Conservation (phyloP, 2,113 vertebrate genomes). For the Camelus dromedarius region DNA sequence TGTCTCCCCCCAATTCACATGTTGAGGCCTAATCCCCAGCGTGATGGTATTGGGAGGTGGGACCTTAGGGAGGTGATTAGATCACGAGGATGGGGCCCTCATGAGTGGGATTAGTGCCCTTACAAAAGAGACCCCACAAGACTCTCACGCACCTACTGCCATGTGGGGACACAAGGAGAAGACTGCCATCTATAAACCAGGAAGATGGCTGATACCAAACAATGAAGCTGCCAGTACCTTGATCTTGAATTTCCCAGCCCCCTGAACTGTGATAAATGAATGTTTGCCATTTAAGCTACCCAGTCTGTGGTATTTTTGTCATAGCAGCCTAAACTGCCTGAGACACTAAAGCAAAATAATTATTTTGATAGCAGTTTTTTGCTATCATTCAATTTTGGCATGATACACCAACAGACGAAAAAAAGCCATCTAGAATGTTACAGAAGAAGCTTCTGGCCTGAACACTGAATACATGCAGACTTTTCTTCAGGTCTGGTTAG, state of each 20-base stretch:
- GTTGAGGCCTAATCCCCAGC: not conserved
- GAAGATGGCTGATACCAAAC: not conserved
- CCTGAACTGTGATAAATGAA: not conserved
- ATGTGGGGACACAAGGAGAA: not conserved
- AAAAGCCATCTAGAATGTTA: not conserved
- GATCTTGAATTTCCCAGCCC: not conserved
- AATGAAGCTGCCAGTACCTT: not conserved
- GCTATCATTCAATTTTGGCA: not conserved
- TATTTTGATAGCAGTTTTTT: not conserved
- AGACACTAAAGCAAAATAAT: not conserved
- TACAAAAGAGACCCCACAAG: not conserved
- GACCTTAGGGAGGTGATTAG: not conserved
- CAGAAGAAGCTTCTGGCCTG: not conserved
- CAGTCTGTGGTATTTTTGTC: not conserved
- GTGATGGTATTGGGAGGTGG: not conserved
- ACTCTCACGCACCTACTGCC: not conserved
- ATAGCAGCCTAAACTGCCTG: not conserved
- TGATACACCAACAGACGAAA: not conserved
- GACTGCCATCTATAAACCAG: not conserved
- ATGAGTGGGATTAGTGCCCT: not conserved
- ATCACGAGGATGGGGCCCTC: not conserved
- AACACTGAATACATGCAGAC: not conserved
- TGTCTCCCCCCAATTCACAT: not conserved
- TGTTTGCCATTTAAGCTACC: not conserved
- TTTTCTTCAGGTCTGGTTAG: not conserved